phyloP scores from a whole-genome alignment of 2,888 invertebrate genomes.

The Pandemis corylana region DNA sequence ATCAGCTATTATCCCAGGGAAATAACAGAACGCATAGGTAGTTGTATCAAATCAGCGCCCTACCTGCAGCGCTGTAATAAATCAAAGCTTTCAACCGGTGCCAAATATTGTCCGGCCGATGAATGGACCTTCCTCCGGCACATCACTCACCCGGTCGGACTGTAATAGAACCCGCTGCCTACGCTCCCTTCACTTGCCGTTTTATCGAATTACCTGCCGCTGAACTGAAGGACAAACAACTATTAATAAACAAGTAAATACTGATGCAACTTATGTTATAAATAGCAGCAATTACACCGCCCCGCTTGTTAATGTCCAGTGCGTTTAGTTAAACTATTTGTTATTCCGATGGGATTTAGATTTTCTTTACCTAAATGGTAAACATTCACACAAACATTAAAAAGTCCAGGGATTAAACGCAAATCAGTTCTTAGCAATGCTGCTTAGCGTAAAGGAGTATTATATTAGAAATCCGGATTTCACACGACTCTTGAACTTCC shows the following conservation, averaged over 20 bases:
- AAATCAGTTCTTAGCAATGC: no score
- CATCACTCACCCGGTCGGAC: conserved; percentile 31
- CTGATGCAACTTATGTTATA: conserved; percentile 35
- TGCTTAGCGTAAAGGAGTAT: no score
- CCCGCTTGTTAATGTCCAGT: background rate
- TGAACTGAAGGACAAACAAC: conserved; percentile 48
- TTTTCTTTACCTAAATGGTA: background rate
- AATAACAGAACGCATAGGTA: conserved; percentile 19
- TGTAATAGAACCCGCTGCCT: conserved; percentile 47
- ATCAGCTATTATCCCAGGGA: conserved; percentile 16
- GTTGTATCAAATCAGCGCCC: conserved; percentile 13
- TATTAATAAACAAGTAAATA: conserved; percentile 42
- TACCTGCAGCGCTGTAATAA: conserved; percentile 17
- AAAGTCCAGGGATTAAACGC: no score
- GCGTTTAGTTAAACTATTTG: conserved; percentile 1
- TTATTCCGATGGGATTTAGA: background rate
- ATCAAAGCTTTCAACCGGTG: conserved; percentile 26
- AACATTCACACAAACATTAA: background rate
- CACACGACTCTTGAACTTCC: no score
- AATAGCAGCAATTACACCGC: background rate
- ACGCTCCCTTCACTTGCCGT: conserved; percentile 56
- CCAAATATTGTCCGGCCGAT: conserved; percentile 27
- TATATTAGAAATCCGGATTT: no score
- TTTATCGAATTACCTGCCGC: conserved; percentile 47
- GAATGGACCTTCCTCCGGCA: conserved; percentile 11